These are phyloP conservation scores for Carlito syrichta DNA, from an alignment of 2,113 vertebrate species.

Conservation along the genomic window DNA sequence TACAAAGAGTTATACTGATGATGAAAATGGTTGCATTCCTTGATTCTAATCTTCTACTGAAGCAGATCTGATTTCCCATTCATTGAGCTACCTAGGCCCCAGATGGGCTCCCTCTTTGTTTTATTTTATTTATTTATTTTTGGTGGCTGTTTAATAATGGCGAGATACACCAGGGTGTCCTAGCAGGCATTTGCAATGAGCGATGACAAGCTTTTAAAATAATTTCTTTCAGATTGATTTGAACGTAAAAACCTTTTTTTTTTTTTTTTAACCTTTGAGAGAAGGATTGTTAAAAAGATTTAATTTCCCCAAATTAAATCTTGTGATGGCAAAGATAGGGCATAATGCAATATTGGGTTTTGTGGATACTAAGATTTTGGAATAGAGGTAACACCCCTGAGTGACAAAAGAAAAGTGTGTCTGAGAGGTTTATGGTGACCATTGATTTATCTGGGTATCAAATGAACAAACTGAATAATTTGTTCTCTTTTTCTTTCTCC, in stretches of 20 bases:
- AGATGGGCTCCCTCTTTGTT: neutral
- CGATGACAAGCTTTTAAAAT: neutral
- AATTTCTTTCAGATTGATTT: conserved; percentile 84
- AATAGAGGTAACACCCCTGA: conserved; percentile 81
- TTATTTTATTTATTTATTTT: neutral
- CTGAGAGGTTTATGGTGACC: neutral
- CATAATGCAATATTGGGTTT: conserved; percentile 81
- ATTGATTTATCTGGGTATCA: neutral
- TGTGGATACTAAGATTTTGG: conserved; percentile 82
- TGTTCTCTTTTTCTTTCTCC: neutral
- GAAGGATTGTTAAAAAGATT: conserved; percentile 85
- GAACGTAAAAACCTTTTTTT: conserved; percentile 83
- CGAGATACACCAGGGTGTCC: neutral
- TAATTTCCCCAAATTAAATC: conserved; percentile 82
- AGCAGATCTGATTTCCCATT: neutral
- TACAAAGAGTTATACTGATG: neutral
- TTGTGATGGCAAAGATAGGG: conserved; percentile 80
- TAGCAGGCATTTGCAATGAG: neutral
- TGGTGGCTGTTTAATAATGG: neutral
- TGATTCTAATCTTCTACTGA: conserved; percentile 16
- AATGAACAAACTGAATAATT: neutral
- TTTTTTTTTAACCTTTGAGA: conserved; percentile 88
- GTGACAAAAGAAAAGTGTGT: conserved; percentile 84
- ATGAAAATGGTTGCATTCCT: neutral
- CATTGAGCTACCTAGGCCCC: neutral